A percentile compares a stretch with the other conserved stretches of the same genome.
Evolutionary conservation across 2,888 invertebrate species (phyloP).

Genomic region (Caenorhabditis sulstoni): DNA sequence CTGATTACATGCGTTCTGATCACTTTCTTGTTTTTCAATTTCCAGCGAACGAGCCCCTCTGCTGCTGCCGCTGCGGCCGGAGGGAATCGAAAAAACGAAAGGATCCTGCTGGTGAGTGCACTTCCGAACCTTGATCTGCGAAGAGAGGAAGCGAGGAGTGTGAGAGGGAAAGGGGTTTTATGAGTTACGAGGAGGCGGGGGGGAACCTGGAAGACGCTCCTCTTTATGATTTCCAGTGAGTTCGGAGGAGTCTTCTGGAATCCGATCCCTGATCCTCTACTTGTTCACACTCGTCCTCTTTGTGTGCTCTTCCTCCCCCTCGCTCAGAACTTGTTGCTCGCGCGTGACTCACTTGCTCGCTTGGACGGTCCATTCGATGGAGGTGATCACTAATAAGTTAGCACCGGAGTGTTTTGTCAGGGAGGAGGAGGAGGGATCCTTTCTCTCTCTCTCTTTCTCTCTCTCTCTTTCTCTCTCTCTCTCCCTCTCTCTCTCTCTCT

Average conservation of each 20-base stretch:
- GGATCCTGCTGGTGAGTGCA: neutral
- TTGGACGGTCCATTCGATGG: conserved; percentile 14
- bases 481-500: conserved; percentile 40
- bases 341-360: conserved; percentile 3
- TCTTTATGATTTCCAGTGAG: neutral
- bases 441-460: conserved; percentile 12
- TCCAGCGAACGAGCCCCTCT: conserved; percentile 46
- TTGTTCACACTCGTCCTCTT: neutral
- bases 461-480: conserved; percentile 22
- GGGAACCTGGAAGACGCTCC: conserved; percentile 17
- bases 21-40: conserved; percentile 32
- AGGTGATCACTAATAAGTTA: conserved; percentile 46
- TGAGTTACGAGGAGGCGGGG: neutral
- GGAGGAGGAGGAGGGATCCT: conserved; percentile 26
- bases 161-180: conserved; percentile 23
- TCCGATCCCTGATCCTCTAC: neutral
- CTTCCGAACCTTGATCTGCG: conserved; percentile 23
- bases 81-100: too few species aligned
- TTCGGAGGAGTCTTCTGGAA: neutral
- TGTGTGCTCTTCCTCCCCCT: conserved; percentile 13
- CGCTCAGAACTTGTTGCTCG: conserved; percentile 1
- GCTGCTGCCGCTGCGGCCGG: neutral
- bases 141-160: conserved; percentile 11
- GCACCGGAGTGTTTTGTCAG: conserved; percentile 11
- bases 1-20: conserved; percentile 35